A percentile compares a stretch with the other conserved stretches of the same genome.
Evolutionary conservation across 2,113 vertebrate genomes (phyloP).

Genomic region (Pelmatolapia mariae): DNA sequence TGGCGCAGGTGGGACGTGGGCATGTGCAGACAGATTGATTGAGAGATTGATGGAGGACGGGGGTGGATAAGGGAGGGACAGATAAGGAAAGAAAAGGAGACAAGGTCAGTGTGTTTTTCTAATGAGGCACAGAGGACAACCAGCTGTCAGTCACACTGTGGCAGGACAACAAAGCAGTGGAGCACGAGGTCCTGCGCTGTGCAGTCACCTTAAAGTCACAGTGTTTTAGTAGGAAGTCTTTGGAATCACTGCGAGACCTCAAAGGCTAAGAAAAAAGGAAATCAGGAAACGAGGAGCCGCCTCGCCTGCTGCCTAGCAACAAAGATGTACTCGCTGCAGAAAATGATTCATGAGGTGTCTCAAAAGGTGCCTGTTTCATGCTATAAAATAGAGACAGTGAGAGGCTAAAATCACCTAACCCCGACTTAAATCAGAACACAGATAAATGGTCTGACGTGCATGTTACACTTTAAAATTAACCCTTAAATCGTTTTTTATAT

Average conservation of each 20-base stretch:
- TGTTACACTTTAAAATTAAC: not conserved
- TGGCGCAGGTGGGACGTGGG: not conserved
- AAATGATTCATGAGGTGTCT: constrained; percentile 30
- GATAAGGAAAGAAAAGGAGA: not conserved
- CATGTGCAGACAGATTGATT: not conserved
- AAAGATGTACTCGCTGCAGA: constrained; percentile 18
- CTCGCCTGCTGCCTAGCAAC: constrained; percentile 66
- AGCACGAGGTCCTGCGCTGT: not conserved
- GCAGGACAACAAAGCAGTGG: not conserved
- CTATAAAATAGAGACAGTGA: not conserved
- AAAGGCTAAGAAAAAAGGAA: not conserved
- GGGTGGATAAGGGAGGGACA: not conserved
- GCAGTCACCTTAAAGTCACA: constrained; percentile 26
- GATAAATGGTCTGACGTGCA: not conserved
- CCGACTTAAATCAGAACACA: not conserved
- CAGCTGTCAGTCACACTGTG: constrained; percentile 25
- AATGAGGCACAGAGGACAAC: constrained; percentile 11
- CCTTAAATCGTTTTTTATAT: not conserved
- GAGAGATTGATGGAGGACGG: constrained; percentile 1
- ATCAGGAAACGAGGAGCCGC: constrained; percentile 9
- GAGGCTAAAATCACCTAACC: not conserved
- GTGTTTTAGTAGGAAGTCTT: not conserved
- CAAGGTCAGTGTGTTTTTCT: constrained; percentile 16
- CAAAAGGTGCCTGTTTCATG: not conserved
- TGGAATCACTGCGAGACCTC: not conserved